These are phyloP conservation scores for Orchesella cincta DNA, from an alignment of 1,140 invertebrate species.

Conservation along the genomic window DNA sequence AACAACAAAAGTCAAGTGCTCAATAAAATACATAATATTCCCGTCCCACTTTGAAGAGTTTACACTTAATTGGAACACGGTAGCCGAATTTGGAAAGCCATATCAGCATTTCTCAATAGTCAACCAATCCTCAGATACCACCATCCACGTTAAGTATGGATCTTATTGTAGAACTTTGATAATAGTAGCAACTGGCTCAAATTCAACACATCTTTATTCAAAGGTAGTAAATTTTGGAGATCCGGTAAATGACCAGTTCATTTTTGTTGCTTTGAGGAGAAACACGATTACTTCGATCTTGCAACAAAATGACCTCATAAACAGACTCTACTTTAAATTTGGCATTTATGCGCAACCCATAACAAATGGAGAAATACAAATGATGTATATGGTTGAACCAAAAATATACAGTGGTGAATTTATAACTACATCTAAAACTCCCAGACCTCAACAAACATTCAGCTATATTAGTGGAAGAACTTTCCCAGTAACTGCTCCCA, in stretches of 20 bases:
- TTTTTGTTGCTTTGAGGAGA: not conserved
- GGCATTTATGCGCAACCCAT: not conserved
- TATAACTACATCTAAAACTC: not conserved
- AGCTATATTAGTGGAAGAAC: not conserved
- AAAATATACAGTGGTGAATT: not conserved
- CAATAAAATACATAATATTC: too few relatives aligned
- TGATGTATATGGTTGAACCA: not conserved
- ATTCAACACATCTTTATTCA: too few relatives aligned
- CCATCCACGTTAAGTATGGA: too few relatives aligned
- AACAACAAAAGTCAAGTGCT: too few relatives aligned
- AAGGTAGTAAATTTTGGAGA: too few relatives aligned
- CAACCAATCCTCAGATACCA: too few relatives aligned
- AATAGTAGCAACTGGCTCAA: too few relatives aligned
- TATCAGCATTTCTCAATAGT: too few relatives aligned
- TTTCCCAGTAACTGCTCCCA: not conserved
- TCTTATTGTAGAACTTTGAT: too few relatives aligned
- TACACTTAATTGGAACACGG: too few relatives aligned
- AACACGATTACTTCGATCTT: not conserved
- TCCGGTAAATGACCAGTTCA: not conserved
- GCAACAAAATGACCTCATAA: not conserved
- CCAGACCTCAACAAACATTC: not conserved
- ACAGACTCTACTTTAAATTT: not conserved
- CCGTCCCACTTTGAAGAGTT: too few relatives aligned
- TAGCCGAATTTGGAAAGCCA: too few relatives aligned
- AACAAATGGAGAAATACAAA: not conserved